Evolutionary conservation across 1,140 invertebrate species (phyloP).

Genomic region (Neotoxoptera formosana): DNA sequence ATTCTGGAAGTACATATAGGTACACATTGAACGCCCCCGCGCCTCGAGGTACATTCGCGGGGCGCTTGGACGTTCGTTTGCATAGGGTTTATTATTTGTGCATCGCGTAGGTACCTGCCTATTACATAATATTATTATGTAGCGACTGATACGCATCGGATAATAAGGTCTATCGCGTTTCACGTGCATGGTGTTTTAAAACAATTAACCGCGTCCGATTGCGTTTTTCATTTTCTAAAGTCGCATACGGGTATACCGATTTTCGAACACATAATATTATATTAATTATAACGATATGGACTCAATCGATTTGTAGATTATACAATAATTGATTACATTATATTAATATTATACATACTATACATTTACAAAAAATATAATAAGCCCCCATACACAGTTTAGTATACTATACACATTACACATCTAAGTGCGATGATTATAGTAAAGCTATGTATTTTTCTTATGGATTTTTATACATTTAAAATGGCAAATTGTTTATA

Average conservation of each 20-base stretch:
- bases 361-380: no score
- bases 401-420: no score
- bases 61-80: not conserved
- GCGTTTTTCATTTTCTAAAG: not conserved
- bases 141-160: not conserved
- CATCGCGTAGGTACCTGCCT: not conserved
- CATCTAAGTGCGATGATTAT: no score
- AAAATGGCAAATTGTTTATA: no score
- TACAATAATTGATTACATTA: no score
- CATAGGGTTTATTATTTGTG: not conserved
- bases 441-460: no score
- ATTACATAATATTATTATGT: not conserved
- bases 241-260: not conserved
- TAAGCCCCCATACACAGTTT: no score
- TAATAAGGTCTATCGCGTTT: not conserved
- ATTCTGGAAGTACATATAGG: no score
- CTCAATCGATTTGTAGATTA: not conserved
- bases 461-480: no score
- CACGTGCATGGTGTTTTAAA: not conserved
- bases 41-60: not conserved
- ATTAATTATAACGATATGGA: not conserved
- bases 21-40: not conserved
- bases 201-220: not conserved
- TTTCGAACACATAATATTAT: not conserved
- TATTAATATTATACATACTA: no score